These are phyloP conservation scores for Drosophila aff. DNA, from an alignment of 1,140 invertebrate species.

Conservation along the genomic window DNA sequence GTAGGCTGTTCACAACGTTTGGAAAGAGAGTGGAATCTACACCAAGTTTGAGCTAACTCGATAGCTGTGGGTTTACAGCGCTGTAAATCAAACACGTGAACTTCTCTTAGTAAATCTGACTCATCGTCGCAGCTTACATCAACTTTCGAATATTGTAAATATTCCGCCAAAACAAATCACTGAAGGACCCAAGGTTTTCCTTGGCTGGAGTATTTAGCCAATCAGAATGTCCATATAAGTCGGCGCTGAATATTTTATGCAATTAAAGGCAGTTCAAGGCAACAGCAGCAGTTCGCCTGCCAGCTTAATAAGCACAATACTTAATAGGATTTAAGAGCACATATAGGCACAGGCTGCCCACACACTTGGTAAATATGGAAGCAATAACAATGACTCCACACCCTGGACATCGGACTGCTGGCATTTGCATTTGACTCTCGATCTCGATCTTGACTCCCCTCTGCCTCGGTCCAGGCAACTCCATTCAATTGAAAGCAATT, in stretches of 20 bases:
- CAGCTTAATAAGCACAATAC: conserved; percentile 69
- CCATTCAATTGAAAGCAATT: conserved; percentile 45
- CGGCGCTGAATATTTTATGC: conserved; percentile 51
- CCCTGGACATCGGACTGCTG: conserved; percentile 47
- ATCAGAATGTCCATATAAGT: conserved; percentile 51
- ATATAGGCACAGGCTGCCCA: conserved; percentile 51
- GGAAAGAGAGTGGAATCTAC: not conserved
- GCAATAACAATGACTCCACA: conserved; percentile 44
- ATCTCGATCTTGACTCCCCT: conserved; percentile 17
- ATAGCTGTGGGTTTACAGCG: not conserved
- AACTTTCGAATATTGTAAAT: conserved; percentile 23
- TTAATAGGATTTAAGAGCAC: conserved; percentile 60
- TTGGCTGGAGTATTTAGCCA: conserved; percentile 19
- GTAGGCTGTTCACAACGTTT: not conserved
- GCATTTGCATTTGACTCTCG: conserved; percentile 59
- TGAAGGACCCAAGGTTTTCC: conserved; percentile 36
- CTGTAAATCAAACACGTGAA: conserved; percentile 8
- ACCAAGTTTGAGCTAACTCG: not conserved
- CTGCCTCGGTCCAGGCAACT: not conserved
- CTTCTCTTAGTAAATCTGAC: conserved; percentile 7
- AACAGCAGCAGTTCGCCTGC: conserved; percentile 16
- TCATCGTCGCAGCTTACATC: conserved; percentile 5
- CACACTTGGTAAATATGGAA: conserved; percentile 31
- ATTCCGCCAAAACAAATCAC: conserved; percentile 23
- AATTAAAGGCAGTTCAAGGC: conserved; percentile 68